Evolutionary conservation across 2,113 vertebrate species (phyloP).

Genomic region (Clupea harengus): DNA sequence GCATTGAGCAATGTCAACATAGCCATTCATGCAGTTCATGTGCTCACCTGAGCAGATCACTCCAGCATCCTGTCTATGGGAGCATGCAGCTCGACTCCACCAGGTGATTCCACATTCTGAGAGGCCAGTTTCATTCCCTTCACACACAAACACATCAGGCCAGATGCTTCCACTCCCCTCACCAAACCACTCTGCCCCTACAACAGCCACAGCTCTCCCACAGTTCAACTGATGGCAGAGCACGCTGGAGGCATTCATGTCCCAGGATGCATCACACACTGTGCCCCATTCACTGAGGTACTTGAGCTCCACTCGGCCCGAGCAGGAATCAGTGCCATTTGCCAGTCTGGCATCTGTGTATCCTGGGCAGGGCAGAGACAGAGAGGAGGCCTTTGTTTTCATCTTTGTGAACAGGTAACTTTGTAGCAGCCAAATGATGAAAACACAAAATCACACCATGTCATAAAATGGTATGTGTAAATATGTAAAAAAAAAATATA

Average conservation of each 20-base stretch:
- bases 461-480: background rate
- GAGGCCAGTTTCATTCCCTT: slow-evolving; percentile 46
- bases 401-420: background rate
- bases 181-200: no score
- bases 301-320: slow-evolving; percentile 42
- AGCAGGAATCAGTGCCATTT: slow-evolving; percentile 35
- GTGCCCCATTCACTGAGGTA: slow-evolving; percentile 30
- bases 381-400: background rate
- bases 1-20: no score
- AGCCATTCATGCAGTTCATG: no score
- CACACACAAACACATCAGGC: no score
- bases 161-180: no score
- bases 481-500: no score
- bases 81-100: slow-evolving; percentile 37
- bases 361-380: background rate
- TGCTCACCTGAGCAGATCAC: slow-evolving; percentile 44
- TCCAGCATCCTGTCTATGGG: slow-evolving; percentile 36
- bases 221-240: no score
- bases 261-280: slow-evolving; percentile 47
- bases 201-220: no score
- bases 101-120: slow-evolving; percentile 40
- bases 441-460: background rate
- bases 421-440: background rate
- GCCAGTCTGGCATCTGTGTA: slow-evolving; percentile 29
- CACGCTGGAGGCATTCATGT: slow-evolving; percentile 38